These are phyloP conservation scores for Magallana gigas DNA, from an alignment of 1,140 invertebrate genomes.

Conservation along the genomic window DNA sequence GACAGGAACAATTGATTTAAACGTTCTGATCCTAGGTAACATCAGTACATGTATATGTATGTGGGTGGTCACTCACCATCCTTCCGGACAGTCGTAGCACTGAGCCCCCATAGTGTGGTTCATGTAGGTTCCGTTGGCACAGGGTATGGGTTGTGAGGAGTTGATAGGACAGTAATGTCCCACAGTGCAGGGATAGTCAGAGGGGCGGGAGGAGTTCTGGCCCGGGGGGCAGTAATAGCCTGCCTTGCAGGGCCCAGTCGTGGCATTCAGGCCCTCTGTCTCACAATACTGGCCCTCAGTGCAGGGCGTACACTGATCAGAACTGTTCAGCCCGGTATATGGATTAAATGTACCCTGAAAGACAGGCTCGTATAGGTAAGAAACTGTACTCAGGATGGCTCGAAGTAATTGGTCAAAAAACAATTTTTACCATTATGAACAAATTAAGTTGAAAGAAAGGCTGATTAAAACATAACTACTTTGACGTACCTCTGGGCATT, in stretches of 20 bases:
- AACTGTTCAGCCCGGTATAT: conserved; percentile 64
- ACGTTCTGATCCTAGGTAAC: too few relatives aligned
- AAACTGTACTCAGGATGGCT: too few relatives aligned
- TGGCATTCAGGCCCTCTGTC: conserved; percentile 65
- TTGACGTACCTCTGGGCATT: conserved; percentile 69
- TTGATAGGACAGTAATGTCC: conserved; percentile 72
- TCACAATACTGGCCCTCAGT: conserved; percentile 70
- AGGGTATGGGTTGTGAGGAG: conserved; percentile 64
- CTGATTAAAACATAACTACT: neutral
- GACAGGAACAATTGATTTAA: too few relatives aligned
- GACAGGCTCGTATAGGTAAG: neutral
- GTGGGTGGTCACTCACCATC: conserved; percentile 68
- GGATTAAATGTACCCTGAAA: conserved; percentile 73
- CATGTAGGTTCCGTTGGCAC: conserved; percentile 76
- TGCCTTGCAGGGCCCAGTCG: conserved; percentile 67
- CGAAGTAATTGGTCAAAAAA: too few relatives aligned
- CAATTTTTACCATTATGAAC: too few relatives aligned
- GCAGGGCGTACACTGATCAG: conserved; percentile 73
- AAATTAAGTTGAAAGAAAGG: too few relatives aligned
- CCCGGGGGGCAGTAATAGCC: conserved; percentile 77
- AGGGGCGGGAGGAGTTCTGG: conserved; percentile 68
- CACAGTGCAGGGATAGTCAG: conserved; percentile 66
- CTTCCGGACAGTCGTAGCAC: conserved; percentile 73
- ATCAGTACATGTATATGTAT: too few relatives aligned
- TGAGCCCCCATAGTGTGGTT: conserved; percentile 72